phyloP scores from a whole-genome alignment of 2,797 vertebrate genomes.

The Rhinoraja longicauda region DNA sequence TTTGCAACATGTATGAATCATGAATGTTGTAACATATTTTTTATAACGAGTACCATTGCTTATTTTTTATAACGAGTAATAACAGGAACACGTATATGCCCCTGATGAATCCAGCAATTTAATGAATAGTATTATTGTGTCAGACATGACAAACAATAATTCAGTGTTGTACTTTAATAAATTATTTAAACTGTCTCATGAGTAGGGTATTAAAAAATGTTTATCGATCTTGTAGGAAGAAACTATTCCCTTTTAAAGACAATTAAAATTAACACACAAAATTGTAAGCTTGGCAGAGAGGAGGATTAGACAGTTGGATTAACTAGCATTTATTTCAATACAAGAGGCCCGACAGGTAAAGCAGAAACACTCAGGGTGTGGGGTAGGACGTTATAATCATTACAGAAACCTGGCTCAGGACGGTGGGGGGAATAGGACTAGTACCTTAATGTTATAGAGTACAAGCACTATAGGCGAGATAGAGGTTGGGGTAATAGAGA shows the following conservation, averaged over 20 bases:
- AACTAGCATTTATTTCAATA: too few relatives aligned
- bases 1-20: not conserved
- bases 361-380: too few relatives aligned
- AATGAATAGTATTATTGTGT: not conserved
- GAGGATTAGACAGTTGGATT: too few relatives aligned
- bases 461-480: too few relatives aligned
- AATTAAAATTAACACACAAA: not conserved
- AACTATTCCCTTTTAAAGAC: not conserved
- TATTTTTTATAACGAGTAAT: not conserved
- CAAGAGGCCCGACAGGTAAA: too few relatives aligned
- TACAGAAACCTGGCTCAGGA: too few relatives aligned
- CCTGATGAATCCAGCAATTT: not conserved
- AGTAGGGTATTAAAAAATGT: not conserved
- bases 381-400: too few relatives aligned
- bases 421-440: too few relatives aligned
- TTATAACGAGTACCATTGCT: not conserved
- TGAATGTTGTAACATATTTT: not conserved
- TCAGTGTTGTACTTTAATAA: not conserved
- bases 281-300: too few relatives aligned
- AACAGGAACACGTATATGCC: not conserved
- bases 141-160: not conserved
- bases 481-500: too few relatives aligned
- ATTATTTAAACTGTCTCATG: not conserved
- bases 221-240: not conserved
- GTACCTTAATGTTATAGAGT: too few relatives aligned